phyloP scores from a whole-genome alignment of 2,797 vertebrate genomes.

The Buphagus erythrorhynchus region DNA sequence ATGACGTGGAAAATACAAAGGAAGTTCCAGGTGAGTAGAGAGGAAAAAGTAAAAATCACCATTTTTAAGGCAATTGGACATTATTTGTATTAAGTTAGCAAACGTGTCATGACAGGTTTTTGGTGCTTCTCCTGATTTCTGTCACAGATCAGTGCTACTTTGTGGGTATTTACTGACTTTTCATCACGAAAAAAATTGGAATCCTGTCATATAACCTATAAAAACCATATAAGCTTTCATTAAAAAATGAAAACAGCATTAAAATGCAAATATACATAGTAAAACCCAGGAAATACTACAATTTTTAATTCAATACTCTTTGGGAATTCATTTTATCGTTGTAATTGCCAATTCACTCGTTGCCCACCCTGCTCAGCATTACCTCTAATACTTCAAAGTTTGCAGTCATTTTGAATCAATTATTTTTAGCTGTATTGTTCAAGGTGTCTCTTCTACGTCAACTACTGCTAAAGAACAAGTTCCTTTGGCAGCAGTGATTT shows the following conservation, averaged over 20 bases:
- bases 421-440: not conserved
- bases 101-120: not conserved
- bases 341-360: not conserved
- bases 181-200: not conserved
- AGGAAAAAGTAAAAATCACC: not conserved
- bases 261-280: not conserved
- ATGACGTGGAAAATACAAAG: not conserved
- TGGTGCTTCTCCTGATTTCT: not conserved
- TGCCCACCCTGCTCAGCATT: not conserved
- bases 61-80: not conserved
- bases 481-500: not conserved
- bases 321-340: not conserved
- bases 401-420: not conserved
- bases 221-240: not conserved
- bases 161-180: not conserved
- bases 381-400: not conserved
- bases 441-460: not conserved
- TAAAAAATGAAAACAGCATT: not conserved
- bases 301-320: not conserved
- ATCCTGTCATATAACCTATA: not conserved
- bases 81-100: not conserved
- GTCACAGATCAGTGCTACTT: not conserved
- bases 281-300: not conserved
- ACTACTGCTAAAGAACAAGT: not conserved
- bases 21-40: not conserved